Evolutionary conservation across 2,797 vertebrate genomes (phyloP).

Genomic region (Sebastes hubbsi): DNA sequence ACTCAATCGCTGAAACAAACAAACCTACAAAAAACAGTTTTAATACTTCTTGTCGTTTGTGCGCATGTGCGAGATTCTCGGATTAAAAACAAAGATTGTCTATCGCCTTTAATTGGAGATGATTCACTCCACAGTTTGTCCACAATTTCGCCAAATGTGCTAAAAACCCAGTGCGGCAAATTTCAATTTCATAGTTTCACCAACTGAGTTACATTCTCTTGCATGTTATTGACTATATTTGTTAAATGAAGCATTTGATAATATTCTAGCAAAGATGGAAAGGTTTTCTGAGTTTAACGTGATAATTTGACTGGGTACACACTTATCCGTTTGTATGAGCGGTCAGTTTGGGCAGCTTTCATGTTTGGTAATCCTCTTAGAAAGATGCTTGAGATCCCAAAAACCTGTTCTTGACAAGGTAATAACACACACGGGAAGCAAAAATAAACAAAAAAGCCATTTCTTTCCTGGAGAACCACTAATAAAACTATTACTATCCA

Average conservation of each 20-base stretch:
- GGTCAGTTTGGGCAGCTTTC: too few species aligned
- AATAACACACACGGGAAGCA: neutral
- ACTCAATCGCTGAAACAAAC: neutral
- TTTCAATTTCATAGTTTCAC: neutral
- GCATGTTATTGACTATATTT: neutral
- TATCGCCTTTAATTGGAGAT: neutral
- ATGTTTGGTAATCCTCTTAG: neutral
- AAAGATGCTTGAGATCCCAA: neutral
- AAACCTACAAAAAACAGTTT: neutral
- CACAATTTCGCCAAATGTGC: neutral
- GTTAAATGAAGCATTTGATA: neutral
- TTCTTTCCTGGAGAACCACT: neutral
- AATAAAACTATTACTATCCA: neutral
- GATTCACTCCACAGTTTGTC: neutral
- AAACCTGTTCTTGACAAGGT: neutral
- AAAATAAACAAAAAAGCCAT: neutral
- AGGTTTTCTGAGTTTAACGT: too few species aligned
- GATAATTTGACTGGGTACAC: accelerated
- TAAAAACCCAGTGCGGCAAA: neutral
- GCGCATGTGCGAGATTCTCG: neutral
- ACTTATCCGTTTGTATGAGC: too few species aligned
- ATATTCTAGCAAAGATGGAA: neutral
- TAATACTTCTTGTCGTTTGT: too few species aligned
- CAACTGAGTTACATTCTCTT: neutral
- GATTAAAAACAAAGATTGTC: constrained; percentile 5